Conservation (phyloP, 1,140 invertebrate species). For the Drosophila sucinea region DNA sequence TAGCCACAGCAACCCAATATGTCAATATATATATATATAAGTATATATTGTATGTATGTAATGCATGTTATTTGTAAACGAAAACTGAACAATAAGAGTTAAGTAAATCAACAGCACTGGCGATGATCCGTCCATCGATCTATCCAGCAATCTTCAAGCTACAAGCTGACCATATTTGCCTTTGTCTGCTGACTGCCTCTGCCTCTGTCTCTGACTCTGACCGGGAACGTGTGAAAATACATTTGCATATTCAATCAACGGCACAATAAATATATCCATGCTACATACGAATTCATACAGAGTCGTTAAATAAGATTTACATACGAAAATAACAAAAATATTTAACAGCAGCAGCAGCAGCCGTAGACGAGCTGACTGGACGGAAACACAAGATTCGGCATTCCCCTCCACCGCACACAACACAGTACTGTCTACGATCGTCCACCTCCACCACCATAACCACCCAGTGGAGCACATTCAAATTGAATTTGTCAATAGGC, state of each 20-base stretch:
- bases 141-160: conserved; percentile 13
- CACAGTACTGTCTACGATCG: not conserved
- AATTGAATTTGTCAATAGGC: conserved; percentile 79
- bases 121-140: too few species aligned
- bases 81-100: conserved; percentile 16
- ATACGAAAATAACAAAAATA: conserved; percentile 76
- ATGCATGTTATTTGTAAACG: conserved; percentile 8
- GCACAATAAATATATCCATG: conserved; percentile 73
- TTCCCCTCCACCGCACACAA: not conserved
- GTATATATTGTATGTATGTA: conserved; percentile 4
- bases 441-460: not conserved
- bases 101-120: conserved; percentile 13
- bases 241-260: conserved; percentile 81
- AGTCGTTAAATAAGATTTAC: conserved; percentile 79
- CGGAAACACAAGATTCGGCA: conserved; percentile 11
- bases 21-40: conserved; percentile 28
- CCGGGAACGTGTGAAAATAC: conserved; percentile 74
- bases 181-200: conserved; percentile 52
- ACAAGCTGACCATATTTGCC: conserved; percentile 29
- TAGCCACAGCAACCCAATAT: conserved; percentile 14
- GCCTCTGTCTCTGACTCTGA: conserved; percentile 1
- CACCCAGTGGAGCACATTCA: conserved; percentile 24
- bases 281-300: conserved; percentile 79
- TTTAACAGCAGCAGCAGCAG: conserved; percentile 43
- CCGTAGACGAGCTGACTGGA: conserved; percentile 43